phyloP scores from a whole-genome alignment of 2,888 invertebrate species.

The Caenorhabditis angaria region DNA sequence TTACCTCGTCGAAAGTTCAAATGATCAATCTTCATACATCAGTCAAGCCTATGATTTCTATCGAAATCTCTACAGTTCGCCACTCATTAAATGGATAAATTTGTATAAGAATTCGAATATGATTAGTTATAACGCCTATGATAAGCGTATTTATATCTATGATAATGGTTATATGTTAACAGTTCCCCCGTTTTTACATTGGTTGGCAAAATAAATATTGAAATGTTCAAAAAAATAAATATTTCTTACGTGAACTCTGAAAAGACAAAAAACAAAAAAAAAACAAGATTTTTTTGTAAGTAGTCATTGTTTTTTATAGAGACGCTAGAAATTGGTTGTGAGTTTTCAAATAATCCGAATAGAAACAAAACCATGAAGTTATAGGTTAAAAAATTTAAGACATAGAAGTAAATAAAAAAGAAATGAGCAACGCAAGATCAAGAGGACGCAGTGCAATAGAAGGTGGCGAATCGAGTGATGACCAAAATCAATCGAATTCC shows the following conservation, averaged over 20 bases:
- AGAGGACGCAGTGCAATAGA: background rate
- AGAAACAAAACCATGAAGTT: background rate
- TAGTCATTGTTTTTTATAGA: background rate
- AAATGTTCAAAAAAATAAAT: too few relatives aligned
- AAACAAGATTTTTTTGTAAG: too few relatives aligned
- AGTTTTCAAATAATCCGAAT: background rate
- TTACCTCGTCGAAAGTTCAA: constrained; percentile 65
- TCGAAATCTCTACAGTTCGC: constrained; percentile 61
- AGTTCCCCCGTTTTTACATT: constrained; percentile 69
- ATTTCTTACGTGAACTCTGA: too few relatives aligned
- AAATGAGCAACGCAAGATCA: background rate
- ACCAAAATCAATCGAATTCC: background rate
- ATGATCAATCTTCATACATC: constrained; percentile 63
- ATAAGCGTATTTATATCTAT: constrained; percentile 72
- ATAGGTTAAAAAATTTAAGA: background rate
- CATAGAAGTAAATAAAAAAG: background rate
- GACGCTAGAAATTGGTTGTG: background rate
- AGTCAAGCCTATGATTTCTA: constrained; percentile 70
- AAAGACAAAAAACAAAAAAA: too few relatives aligned
- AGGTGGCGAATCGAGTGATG: background rate
- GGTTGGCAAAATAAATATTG: constrained; percentile 67
- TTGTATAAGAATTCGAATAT: constrained; percentile 71
- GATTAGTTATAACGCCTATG: constrained; percentile 72
- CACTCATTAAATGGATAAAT: constrained; percentile 71
- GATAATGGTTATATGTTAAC: constrained; percentile 72